These are phyloP conservation scores for Oxyura jamaicensis DNA, from an alignment of 2,113 vertebrate species.

Conservation along the genomic window DNA sequence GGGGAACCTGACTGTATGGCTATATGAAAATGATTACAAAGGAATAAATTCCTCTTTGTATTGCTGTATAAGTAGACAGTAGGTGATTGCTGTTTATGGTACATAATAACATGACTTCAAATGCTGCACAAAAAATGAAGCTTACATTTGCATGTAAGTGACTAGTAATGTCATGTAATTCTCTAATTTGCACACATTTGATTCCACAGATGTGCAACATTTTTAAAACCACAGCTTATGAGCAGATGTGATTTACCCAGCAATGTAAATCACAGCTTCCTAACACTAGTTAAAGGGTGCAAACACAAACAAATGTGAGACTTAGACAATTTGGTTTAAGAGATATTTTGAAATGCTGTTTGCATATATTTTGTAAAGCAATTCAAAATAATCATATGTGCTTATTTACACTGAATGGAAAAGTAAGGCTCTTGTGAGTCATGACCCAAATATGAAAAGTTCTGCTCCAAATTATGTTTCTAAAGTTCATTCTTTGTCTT, in stretches of 20 bases:
- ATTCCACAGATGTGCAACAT: conserved; percentile 33
- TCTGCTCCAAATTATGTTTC: background rate
- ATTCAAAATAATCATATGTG: background rate
- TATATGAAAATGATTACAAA: conserved; percentile 18
- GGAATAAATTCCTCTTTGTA: conserved; percentile 11
- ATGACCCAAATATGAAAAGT: background rate
- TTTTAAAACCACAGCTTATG: conserved; percentile 55
- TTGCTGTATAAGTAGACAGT: background rate
- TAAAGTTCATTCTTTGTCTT: background rate
- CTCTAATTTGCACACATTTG: conserved; percentile 56
- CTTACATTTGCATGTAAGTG: conserved; percentile 54
- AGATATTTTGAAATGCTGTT: conserved; percentile 20
- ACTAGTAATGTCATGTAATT: conserved; percentile 51
- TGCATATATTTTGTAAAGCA: background rate
- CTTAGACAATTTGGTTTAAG: conserved; percentile 16
- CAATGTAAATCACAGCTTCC: conserved; percentile 58
- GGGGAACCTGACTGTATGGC: background rate
- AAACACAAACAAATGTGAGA: conserved; percentile 41
- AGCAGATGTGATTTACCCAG: conserved; percentile 61
- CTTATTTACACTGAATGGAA: background rate
- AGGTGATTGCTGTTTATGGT: conserved; percentile 30
- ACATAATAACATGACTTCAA: conserved; percentile 10
- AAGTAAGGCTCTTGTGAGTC: background rate
- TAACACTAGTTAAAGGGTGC: conserved; percentile 13
- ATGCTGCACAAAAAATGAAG: conserved; percentile 4